phyloP scores from a whole-genome alignment of 2,113 vertebrate genomes.

The Alosa alosa region DNA sequence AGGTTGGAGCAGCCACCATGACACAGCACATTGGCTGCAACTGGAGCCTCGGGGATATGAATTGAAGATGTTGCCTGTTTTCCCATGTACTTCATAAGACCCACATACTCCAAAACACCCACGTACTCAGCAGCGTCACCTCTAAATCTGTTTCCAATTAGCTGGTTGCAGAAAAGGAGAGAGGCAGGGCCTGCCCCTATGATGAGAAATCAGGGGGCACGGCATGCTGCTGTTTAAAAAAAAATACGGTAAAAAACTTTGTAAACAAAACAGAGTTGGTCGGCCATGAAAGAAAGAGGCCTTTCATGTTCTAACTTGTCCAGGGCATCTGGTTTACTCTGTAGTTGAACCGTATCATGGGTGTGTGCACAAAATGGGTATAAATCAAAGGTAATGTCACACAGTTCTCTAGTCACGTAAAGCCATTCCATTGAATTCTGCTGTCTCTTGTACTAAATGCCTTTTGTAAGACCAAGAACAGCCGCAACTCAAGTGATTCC shows the following conservation, averaged over 20 bases:
- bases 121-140: neutral
- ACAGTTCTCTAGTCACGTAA: neutral
- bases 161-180: neutral
- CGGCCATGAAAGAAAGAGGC: neutral
- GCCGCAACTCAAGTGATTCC: neutral
- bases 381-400: conserved; percentile 4
- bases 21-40: neutral
- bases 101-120: neutral
- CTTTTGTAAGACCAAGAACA: neutral
- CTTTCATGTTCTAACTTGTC: neutral
- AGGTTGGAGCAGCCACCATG: neutral
- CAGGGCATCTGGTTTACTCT: neutral
- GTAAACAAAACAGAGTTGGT: neutral
- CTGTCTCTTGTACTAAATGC: neutral
- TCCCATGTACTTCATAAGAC: neutral
- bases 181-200: neutral
- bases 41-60: neutral
- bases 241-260: neutral
- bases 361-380: neutral
- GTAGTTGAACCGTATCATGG: neutral
- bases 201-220: neutral
- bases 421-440: neutral
- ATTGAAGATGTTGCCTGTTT: neutral
- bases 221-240: neutral
- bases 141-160: conserved; percentile 11